phyloP scores from a whole-genome alignment of 2,888 invertebrate species.

The Microplitis manilae region DNA sequence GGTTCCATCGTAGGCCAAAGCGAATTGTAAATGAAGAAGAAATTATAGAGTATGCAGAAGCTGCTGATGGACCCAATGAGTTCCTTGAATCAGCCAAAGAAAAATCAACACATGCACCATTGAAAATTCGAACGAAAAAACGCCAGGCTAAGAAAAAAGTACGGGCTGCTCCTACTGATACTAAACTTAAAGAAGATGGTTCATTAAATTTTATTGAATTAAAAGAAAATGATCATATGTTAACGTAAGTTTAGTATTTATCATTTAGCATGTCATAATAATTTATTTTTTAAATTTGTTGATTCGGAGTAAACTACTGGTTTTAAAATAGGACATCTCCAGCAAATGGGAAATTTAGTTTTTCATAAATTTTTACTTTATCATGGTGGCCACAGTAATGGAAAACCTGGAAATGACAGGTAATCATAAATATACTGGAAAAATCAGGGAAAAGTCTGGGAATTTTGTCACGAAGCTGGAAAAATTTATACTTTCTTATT shows the following conservation, averaged over 20 bases:
- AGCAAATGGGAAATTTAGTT: too few relatives aligned
- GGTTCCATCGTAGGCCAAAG: slow-evolving; percentile 74
- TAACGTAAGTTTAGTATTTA: slow-evolving; percentile 71
- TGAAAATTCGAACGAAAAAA: slow-evolving; percentile 64
- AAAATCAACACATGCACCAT: slow-evolving; percentile 30
- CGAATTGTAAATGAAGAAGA: slow-evolving; percentile 74
- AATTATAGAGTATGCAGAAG: slow-evolving; percentile 53
- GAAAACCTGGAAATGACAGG: too few relatives aligned
- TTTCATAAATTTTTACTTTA: too few relatives aligned
- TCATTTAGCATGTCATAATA: too few relatives aligned
- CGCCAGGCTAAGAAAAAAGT: slow-evolving; percentile 57
- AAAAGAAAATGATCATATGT: slow-evolving; percentile 75
- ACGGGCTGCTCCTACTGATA: slow-evolving; percentile 69
- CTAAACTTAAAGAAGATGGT: slow-evolving; percentile 74
- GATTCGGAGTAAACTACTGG: too few relatives aligned
- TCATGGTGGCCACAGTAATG: too few relatives aligned
- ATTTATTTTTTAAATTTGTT: too few relatives aligned
- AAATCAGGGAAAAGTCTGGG: too few relatives aligned
- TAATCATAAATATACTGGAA: too few relatives aligned
- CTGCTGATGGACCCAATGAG: slow-evolving; percentile 44
- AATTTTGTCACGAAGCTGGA: too few relatives aligned
- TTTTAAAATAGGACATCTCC: too few relatives aligned
- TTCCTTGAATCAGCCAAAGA: slow-evolving; percentile 66
- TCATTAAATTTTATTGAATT: slow-evolving; percentile 77
- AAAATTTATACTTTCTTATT: too few relatives aligned